Conservation (phyloP, 2,797 vertebrate species). For the Onychomys arenicola region DNA sequence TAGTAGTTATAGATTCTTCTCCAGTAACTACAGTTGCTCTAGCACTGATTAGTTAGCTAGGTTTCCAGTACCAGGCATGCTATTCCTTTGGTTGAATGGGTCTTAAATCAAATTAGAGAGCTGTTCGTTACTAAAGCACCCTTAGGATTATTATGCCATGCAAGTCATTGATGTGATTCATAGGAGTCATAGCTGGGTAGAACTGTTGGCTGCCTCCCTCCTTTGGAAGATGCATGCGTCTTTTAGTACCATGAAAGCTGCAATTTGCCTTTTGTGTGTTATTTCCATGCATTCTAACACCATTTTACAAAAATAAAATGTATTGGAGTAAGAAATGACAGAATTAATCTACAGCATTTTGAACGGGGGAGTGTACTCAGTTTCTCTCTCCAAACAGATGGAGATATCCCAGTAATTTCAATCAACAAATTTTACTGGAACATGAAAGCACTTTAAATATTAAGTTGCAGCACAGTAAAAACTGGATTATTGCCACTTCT, state of each 20-base stretch:
- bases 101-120: background rate
- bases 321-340: constrained; percentile 36
- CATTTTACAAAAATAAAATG: constrained; percentile 51
- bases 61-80: background rate
- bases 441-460: constrained; percentile 86
- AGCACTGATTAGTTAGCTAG: background rate
- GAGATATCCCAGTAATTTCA: constrained; percentile 81
- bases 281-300: constrained; percentile 51
- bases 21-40: background rate
- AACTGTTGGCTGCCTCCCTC: too few species aligned
- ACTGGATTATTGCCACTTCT: constrained; percentile 79
- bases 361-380: constrained; percentile 32
- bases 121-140: background rate
- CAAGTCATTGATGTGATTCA: background rate
- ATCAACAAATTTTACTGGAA: constrained; percentile 81
- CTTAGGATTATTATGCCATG: background rate
- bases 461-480: constrained; percentile 82
- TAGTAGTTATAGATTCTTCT: background rate
- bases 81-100: background rate
- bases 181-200: background rate
- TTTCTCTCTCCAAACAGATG: constrained; percentile 68
- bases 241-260: background rate
- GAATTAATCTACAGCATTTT: constrained; percentile 68
- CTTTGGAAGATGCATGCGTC: background rate
- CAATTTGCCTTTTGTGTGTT: background rate